phyloP scores from a whole-genome alignment of 2,113 vertebrate genomes.

The Numida meleagris region DNA sequence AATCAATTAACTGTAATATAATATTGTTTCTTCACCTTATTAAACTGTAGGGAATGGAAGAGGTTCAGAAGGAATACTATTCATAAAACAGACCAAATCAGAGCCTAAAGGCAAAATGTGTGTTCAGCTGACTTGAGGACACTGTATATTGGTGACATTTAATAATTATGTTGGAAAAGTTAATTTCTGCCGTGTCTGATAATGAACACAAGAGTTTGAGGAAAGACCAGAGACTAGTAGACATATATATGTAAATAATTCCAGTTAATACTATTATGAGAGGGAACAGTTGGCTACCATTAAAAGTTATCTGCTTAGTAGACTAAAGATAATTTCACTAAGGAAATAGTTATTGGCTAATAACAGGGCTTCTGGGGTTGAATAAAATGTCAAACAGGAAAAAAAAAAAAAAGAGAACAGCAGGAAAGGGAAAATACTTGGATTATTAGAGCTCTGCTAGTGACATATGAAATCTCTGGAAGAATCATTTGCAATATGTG shows the following conservation, averaged over 20 bases:
- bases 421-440: neutral
- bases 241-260: neutral
- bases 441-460: neutral
- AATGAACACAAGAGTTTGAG: neutral
- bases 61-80: neutral
- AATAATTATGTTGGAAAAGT: neutral
- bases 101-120: neutral
- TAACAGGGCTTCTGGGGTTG: neutral
- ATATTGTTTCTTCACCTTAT: neutral
- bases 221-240: neutral
- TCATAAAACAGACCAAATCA: neutral
- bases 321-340: neutral
- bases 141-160: rapidly evolving
- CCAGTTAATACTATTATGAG: neutral
- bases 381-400: neutral
- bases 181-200: neutral
- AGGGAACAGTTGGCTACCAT: neutral
- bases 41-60: neutral
- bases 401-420: neutral
- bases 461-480: neutral
- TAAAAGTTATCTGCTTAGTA: neutral
- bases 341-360: neutral
- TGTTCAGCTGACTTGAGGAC: neutral
- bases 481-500: neutral
- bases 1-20: neutral